These are phyloP conservation scores for Ramazzottius varieornatus DNA, from an alignment of 2,888 invertebrate species.

Conservation along the genomic window DNA sequence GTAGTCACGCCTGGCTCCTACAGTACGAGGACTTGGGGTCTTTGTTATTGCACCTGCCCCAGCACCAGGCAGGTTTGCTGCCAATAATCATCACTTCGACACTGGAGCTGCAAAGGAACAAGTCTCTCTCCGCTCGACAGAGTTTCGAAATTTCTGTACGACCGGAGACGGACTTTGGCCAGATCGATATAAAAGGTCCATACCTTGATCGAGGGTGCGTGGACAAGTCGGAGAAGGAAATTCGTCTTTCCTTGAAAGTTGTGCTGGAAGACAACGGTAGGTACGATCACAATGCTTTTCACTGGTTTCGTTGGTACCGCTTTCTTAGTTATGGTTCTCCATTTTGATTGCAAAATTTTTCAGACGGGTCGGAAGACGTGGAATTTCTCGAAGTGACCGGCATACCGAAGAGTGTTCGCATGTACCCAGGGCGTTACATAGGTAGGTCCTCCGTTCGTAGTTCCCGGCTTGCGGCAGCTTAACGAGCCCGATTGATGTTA, in stretches of 20 bases:
- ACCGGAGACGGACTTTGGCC: not conserved
- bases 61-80: not conserved
- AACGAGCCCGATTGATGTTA: too few relatives aligned
- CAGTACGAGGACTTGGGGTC: not conserved
- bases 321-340: too few relatives aligned
- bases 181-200: not conserved
- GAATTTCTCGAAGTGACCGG: not conserved
- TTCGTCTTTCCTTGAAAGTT: not conserved
- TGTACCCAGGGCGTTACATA: not conserved
- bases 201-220: not conserved
- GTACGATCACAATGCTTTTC: too few relatives aligned
- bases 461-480: too few relatives aligned
- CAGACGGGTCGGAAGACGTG: constrained; percentile 1
- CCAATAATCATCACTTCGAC: not conserved
- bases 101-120: not conserved
- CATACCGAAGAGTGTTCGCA: not conserved
- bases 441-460: too few relatives aligned
- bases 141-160: not conserved
- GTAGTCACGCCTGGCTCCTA: not conserved
- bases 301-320: too few relatives aligned
- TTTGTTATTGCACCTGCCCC: not conserved
- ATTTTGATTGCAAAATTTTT: too few relatives aligned
- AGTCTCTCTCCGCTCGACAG: not conserved
- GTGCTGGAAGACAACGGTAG: not conserved
- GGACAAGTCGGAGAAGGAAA: not conserved